These are phyloP conservation scores for Entomobrya multifasciata DNA, from an alignment of 2,888 invertebrate genomes.

Conservation along the genomic window DNA sequence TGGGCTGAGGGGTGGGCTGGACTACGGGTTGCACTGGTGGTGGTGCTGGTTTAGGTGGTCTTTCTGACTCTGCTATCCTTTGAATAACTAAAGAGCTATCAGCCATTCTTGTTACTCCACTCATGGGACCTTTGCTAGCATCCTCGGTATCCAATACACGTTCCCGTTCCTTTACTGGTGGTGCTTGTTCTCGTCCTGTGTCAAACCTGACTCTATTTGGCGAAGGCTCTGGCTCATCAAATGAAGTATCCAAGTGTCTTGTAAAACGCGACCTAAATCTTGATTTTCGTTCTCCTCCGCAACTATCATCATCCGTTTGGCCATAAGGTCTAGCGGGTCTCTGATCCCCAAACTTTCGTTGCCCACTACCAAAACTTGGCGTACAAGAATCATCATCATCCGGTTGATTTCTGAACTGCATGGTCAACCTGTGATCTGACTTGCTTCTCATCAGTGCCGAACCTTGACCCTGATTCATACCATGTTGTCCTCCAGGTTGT, in stretches of 20 bases:
- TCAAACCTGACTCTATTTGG: constrained; percentile 74
- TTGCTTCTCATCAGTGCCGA: constrained; percentile 95
- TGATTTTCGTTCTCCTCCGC: constrained; percentile 81
- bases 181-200: constrained; percentile 56
- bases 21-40: constrained; percentile 77
- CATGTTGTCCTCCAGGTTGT: constrained; percentile 65
- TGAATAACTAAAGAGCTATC: constrained; percentile 85
- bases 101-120: constrained; percentile 92
- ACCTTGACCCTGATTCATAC: constrained; percentile 73
- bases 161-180: constrained; percentile 83
- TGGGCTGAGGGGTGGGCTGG: constrained; percentile 50
- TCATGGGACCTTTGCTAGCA: constrained; percentile 89
- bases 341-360: constrained; percentile 88
- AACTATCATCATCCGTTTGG: constrained; percentile 79
- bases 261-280: constrained; percentile 88
- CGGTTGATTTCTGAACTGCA: constrained; percentile 93
- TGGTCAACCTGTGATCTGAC: constrained; percentile 94
- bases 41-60: constrained; percentile 78
- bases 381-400: constrained; percentile 83
- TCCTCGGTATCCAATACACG: constrained; percentile 93
- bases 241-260: constrained; percentile 86
- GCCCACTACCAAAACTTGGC: constrained; percentile 83
- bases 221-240: constrained; percentile 81
- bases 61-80: constrained; percentile 78
- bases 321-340: constrained; percentile 79